These are phyloP conservation scores for Rhinogobius similis DNA, from an alignment of 2,113 vertebrate genomes.

Conservation along the genomic window DNA sequence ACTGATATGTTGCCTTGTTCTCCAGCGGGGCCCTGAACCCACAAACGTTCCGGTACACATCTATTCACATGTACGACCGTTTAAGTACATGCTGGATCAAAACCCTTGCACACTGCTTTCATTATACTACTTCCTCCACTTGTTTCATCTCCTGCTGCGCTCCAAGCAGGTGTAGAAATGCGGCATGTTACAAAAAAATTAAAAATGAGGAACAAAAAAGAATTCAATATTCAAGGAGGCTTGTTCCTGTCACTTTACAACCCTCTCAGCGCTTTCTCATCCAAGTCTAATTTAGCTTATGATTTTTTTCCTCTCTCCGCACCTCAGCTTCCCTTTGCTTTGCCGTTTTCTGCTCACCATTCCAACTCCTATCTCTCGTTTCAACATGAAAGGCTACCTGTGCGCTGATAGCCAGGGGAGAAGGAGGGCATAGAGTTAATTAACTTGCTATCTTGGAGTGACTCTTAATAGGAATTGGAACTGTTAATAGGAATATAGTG, in stretches of 20 bases:
- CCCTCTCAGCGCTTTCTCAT: conserved; percentile 66
- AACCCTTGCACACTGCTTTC: conserved; percentile 20
- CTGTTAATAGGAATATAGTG: conserved; percentile 62
- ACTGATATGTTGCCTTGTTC: conserved; percentile 5
- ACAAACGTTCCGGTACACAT: conserved; percentile 30
- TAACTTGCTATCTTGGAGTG: conserved; percentile 79
- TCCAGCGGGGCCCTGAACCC: conserved; percentile 5
- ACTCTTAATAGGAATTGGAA: conserved; percentile 78
- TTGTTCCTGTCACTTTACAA: conserved; percentile 53
- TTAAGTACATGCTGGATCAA: conserved; percentile 39
- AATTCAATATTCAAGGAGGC: conserved; percentile 33
- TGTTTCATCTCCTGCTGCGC: conserved; percentile 51
- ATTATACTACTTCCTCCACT: conserved; percentile 16
- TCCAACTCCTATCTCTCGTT: conserved; percentile 49
- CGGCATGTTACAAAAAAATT: conserved; percentile 26
- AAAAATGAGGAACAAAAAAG: conserved; percentile 24
- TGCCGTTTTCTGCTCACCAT: conserved; percentile 17
- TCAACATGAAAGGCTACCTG: conserved; percentile 80
- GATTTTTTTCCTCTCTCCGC: conserved; percentile 34
- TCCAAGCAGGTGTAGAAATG: conserved; percentile 49
- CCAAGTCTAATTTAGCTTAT: conserved; percentile 72
- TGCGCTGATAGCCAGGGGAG: conserved; percentile 67
- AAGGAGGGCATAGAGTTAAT: conserved; percentile 79
- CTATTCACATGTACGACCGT: conserved; percentile 16
- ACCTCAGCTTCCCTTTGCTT: conserved; percentile 5